A percentile compares a stretch with the other conserved stretches of the same genome.
These are phyloP conservation scores for Linurgus olivaceus DNA, from an alignment of 2,797 vertebrate genomes.

Conservation along the genomic window DNA sequence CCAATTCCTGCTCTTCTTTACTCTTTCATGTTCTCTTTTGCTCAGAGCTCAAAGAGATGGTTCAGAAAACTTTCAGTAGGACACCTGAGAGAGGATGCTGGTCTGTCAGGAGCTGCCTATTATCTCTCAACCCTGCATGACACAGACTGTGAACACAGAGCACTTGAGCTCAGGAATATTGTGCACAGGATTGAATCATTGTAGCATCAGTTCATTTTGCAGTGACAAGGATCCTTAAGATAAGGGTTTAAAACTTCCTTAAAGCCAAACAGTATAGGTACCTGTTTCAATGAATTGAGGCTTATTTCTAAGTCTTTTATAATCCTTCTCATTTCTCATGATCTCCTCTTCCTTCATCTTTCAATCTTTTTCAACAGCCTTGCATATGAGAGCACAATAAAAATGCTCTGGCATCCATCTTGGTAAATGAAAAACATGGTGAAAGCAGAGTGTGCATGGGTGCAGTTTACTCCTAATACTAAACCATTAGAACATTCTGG, in stretches of 20 bases:
- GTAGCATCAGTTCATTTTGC: constrained; percentile 49
- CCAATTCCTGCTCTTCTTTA: background rate
- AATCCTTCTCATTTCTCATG: constrained; percentile 63
- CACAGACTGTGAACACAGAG: background rate
- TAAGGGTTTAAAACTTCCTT: constrained; percentile 62
- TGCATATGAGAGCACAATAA: constrained; percentile 32
- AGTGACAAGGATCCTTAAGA: constrained; percentile 50
- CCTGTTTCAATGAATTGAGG: constrained; percentile 46
- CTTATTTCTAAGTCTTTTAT: constrained; percentile 67
- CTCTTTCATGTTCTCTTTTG: background rate
- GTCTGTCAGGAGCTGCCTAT: background rate
- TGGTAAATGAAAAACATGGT: background rate
- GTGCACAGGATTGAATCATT: constrained; percentile 2
- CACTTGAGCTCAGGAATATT: background rate
- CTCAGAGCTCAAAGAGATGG: background rate
- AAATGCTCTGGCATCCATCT: background rate
- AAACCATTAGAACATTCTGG: background rate
- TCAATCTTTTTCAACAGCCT: constrained; percentile 50
- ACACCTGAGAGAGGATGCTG: background rate
- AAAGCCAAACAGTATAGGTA: constrained; percentile 45
- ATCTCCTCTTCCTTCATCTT: constrained; percentile 59
- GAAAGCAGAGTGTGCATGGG: background rate
- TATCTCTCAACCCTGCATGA: background rate
- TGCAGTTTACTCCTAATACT: background rate
- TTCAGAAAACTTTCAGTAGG: constrained; percentile 22